These are phyloP conservation scores for Ptychodera flava DNA, from an alignment of 35 echinoderm and acorn worm species.

Conservation along the genomic window DNA sequence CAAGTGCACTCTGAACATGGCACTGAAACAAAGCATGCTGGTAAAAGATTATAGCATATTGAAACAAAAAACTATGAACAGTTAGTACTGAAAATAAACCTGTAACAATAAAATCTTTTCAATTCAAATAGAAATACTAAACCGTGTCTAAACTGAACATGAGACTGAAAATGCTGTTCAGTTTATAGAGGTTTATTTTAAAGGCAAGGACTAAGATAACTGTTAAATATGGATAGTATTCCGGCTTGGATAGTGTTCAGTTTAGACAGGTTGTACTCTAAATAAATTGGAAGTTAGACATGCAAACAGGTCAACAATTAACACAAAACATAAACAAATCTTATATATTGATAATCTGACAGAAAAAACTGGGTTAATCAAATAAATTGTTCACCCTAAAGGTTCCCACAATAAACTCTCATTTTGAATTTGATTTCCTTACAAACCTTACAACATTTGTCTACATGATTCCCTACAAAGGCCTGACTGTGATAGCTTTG, in stretches of 20 bases:
- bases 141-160: too few species aligned
- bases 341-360: neutral
- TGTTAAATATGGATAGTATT: too few species aligned
- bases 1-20: neutral
- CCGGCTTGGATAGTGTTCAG: too few species aligned
- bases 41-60: neutral
- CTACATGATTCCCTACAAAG: neutral
- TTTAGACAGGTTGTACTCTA: too few species aligned
- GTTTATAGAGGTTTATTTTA: too few species aligned
- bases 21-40: neutral
- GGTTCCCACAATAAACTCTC: neutral
- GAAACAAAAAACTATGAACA: neutral
- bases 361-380: neutral
- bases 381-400: neutral
- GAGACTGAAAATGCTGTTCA: too few species aligned
- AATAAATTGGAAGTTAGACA: neutral
- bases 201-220: too few species aligned
- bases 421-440: neutral
- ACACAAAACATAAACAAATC: too few species aligned
- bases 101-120: neutral
- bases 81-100: neutral
- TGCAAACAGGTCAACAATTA: neutral
- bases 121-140: neutral
- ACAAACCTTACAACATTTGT: neutral
- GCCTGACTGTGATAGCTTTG: neutral